Evolutionary conservation across 1,140 invertebrate genomes (phyloP).

Genomic region (Ostrea edulis): DNA sequence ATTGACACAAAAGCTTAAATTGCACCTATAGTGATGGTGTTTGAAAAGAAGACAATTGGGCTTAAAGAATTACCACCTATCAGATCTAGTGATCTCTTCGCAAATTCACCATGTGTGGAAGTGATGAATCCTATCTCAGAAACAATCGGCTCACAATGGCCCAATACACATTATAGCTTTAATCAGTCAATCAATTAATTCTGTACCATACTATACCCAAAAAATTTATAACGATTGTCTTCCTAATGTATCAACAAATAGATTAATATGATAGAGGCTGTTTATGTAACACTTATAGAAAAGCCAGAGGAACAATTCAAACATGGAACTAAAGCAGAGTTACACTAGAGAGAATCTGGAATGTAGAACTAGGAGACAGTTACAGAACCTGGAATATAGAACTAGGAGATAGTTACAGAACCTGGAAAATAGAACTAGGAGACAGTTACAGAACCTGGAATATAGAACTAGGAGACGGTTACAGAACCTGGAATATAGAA

Average conservation of each 20-base stretch:
- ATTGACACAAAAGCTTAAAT: conserved; percentile 26
- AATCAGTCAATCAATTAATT: conserved; percentile 36
- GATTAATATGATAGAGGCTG: neutral
- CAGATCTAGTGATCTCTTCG: conserved; percentile 8
- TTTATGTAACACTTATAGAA: neutral
- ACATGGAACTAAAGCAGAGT: too few relatives aligned
- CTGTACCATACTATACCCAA: neutral
- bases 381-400: too few relatives aligned
- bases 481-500: too few relatives aligned
- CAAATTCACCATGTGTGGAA: conserved; percentile 31
- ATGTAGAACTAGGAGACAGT: too few relatives aligned
- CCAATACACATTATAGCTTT: conserved; percentile 24
- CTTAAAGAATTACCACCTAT: neutral
- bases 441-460: too few relatives aligned
- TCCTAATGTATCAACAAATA: neutral
- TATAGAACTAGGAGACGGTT: too few relatives aligned
- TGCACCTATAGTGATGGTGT: conserved; percentile 28
- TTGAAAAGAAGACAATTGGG: conserved; percentile 18
- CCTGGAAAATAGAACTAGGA: too few relatives aligned
- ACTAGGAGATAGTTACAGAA: too few relatives aligned
- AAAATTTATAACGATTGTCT: neutral
- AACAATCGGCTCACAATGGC: neutral
- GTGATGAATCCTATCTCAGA: conserved; percentile 27
- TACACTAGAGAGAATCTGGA: too few relatives aligned
- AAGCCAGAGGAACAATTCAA: neutral